phyloP scores from a whole-genome alignment of 2,888 invertebrate genomes.

The Slavum lentiscoides region DNA sequence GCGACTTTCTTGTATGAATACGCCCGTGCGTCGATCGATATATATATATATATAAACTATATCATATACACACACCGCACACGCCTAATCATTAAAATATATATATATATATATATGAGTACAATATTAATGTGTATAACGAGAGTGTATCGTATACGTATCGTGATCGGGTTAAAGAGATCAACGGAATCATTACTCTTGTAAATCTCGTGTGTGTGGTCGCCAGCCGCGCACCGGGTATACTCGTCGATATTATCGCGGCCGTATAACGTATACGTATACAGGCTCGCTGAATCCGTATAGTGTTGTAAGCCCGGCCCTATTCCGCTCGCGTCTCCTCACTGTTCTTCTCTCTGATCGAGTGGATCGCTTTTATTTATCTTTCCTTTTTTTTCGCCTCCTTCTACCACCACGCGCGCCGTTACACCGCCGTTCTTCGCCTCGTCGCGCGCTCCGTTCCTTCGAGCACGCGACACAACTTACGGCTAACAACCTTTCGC shows the following conservation, averaged over 20 bases:
- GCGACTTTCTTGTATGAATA: too few relatives aligned
- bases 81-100: too few relatives aligned
- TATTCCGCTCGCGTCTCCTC: too few relatives aligned
- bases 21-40: too few relatives aligned
- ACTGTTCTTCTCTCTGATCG: conserved; percentile 20
- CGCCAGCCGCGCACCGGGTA: conserved; percentile 12
- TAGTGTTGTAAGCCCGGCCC: too few relatives aligned
- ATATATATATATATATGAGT: not conserved
- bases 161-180: conserved; percentile 26
- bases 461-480: conserved; percentile 30
- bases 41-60: too few relatives aligned
- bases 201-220: conserved; percentile 17
- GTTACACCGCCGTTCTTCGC: too few relatives aligned
- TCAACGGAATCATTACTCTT: conserved; percentile 51
- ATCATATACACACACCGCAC: too few relatives aligned
- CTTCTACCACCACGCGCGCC: too few relatives aligned
- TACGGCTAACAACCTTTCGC: conserved; percentile 33
- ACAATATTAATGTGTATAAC: not conserved
- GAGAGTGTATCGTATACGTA: conserved; percentile 13
- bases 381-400: not conserved
- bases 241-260: not conserved
- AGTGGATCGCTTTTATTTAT: conserved; percentile 33
- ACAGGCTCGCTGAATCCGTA: too few relatives aligned
- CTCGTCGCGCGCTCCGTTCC: not conserved
- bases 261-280: too few relatives aligned